phyloP scores from a whole-genome alignment of 2,888 invertebrate genomes.

The Stenchaetothrips biformis region DNA sequence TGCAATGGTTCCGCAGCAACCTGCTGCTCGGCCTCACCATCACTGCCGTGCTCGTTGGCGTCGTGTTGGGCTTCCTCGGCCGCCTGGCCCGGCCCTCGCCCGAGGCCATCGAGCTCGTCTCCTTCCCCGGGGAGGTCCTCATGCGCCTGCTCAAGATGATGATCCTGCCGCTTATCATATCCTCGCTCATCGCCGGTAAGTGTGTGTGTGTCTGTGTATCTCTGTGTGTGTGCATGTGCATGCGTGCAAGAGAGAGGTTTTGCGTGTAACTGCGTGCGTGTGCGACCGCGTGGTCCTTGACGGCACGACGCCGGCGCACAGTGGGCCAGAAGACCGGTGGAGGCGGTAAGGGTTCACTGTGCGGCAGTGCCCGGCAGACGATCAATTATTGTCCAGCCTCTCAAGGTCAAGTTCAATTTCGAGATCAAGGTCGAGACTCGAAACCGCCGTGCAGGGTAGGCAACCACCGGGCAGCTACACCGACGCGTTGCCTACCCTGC shows the following conservation, averaged over 20 bases:
- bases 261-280: too few relatives aligned
- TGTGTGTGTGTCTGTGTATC: not conserved
- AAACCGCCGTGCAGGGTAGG: not conserved
- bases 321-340: too few relatives aligned
- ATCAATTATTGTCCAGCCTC: too few relatives aligned
- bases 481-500: not conserved
- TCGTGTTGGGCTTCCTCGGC: conserved; percentile 54
- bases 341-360: too few relatives aligned
- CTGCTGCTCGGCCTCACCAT: conserved; percentile 57
- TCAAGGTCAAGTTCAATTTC: too few relatives aligned
- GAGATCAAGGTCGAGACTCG: too few relatives aligned
- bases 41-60: conserved; percentile 53
- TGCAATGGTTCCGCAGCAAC: conserved; percentile 51
- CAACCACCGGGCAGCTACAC: not conserved
- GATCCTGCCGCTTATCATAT: conserved; percentile 61
- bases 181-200: conserved; percentile 58
- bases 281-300: too few relatives aligned
- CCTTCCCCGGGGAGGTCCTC: conserved; percentile 63
- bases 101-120: conserved; percentile 54
- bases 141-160: conserved; percentile 66
- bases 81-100: conserved; percentile 48
- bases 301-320: too few relatives aligned
- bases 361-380: too few relatives aligned
- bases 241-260: too few relatives aligned
- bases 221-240: too few relatives aligned